Evolutionary conservation across 2,888 invertebrate species (phyloP).

Genomic region (Eupithecia tripunctaria): DNA sequence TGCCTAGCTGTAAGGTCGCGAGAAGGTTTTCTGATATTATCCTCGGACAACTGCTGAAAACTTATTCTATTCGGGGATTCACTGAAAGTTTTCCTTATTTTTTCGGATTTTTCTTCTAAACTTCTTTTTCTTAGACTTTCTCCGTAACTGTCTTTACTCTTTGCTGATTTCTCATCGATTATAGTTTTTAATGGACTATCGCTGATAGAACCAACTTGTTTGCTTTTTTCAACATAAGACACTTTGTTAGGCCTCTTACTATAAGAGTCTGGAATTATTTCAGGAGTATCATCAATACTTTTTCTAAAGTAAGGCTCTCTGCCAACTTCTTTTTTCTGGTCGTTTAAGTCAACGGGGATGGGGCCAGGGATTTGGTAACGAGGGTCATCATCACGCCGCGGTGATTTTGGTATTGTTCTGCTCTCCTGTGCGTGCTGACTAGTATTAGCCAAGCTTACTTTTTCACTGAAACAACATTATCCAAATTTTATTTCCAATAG

Average conservation of each 20-base stretch:
- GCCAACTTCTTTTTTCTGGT: not conserved
- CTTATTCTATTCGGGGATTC: conserved; percentile 1
- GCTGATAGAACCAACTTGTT: not conserved
- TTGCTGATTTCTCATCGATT: conserved; percentile 7
- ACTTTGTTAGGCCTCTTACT: not conserved
- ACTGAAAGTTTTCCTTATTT: not conserved
- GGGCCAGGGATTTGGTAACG: not conserved
- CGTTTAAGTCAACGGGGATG: not conserved
- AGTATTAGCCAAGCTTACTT: not conserved
- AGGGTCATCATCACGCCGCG: not conserved
- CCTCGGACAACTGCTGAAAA: not conserved
- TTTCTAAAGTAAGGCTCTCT: not conserved
- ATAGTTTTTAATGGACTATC: not conserved
- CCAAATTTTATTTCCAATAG: not conserved
- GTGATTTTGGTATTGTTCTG: not conserved
- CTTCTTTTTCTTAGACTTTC: conserved; percentile 1
- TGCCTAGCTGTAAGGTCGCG: not conserved
- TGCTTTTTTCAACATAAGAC: not conserved
- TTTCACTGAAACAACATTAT: not conserved
- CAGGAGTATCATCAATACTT: not conserved
- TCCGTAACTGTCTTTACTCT: not conserved
- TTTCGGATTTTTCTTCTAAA: conserved; percentile 6
- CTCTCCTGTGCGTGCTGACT: not conserved
- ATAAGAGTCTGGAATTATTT: not conserved
- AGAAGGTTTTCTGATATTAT: not conserved